Evolutionary conservation across 2,113 vertebrate genomes (phyloP), one percentile per base, ranked within the genome.

Genomic region (Acrocephalus arundinaceus): DNA sequence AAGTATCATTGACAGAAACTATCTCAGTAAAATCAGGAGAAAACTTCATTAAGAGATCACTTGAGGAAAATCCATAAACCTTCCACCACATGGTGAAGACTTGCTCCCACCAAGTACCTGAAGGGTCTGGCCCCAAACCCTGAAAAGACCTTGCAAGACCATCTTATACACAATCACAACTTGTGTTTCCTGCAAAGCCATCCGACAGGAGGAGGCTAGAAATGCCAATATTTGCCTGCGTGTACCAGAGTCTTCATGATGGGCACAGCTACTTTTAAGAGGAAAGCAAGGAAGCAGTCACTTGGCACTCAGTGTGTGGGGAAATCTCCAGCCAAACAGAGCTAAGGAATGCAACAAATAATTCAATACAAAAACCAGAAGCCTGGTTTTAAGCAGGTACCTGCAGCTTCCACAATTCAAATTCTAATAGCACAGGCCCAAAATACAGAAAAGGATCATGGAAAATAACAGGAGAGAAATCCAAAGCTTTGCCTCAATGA

Each of bases 401-500:
- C 71, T 65, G 49, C 22, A 89, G 22, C 31, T 97, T 49, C 74
- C 19, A 79, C 57, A 93, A 37, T 74, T 68, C 57, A 81, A 74
- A 55, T 67, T 74, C 33, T 63, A 82, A 68, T 22, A 87, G 62
- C 30, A 75, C 18, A 58, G 62, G 18, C 41, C 61, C 62, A 91
- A 85, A 91, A 91, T 41, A 87, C 25, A 73, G 54, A 91, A 67
- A 30, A 70, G 11, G 8, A 67, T 61, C 4, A 43, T 21, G 39
- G 66, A 93, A 94, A 94, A 58, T 49, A 91, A 73, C 59, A 91
- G 70, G 35, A 85, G 8, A 66, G 46, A 88, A 94, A 70, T 62
- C 49, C 28, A 85, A 46, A 39, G 14, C 37, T 84, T 63, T 89
- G 31, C 37, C 61, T 54, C 46, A 37, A 17, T n/a, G 20, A 75